Percentiles rank a stretch among this genome's conserved stretches.
Conservation (phyloP, 2,888 invertebrate species). For the Branchipolynoe longqiensis region DNA sequence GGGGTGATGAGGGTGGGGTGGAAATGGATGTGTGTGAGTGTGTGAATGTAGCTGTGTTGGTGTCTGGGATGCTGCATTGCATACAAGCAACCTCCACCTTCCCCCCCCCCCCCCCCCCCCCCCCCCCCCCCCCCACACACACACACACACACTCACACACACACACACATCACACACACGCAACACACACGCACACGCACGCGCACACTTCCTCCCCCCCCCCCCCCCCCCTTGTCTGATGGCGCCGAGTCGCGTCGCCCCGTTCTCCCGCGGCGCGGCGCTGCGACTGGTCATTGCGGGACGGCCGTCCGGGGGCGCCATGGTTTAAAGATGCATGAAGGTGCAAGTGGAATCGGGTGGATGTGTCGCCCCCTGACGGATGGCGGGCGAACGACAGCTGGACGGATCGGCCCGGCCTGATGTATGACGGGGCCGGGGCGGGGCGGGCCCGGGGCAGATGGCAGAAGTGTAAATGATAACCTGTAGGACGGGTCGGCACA, state of each 20-base stretch:
- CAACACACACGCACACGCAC: too few relatives aligned
- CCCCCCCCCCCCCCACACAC: too few relatives aligned
- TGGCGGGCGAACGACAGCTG: conserved; percentile 2
- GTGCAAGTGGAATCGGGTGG: conserved; percentile 9
- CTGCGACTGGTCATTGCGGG: background rate
- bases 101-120: too few relatives aligned
- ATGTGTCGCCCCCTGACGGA: background rate
- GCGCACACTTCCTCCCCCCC: too few relatives aligned
- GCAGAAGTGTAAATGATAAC: conserved; percentile 27
- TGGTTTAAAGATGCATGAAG: conserved; percentile 59
- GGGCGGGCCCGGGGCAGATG: background rate
- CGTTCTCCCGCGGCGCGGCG: background rate
- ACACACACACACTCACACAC: too few relatives aligned
- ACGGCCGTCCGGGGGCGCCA: conserved; percentile 28
- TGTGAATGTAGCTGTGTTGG: too few relatives aligned
- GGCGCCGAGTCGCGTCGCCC: background rate
- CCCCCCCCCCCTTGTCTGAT: background rate
- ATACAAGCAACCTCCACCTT: too few relatives aligned
- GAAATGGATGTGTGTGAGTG: too few relatives aligned
- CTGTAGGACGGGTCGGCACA: conserved; percentile 13
- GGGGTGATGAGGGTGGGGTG: too few relatives aligned
- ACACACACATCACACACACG: too few relatives aligned
- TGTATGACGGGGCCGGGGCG: background rate
- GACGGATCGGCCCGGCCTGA: conserved; percentile 26
- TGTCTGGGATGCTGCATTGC: too few relatives aligned